Evolutionary conservation across 2,113 vertebrate genomes (phyloP).

Genomic region (Triplophysa siluroides): DNA sequence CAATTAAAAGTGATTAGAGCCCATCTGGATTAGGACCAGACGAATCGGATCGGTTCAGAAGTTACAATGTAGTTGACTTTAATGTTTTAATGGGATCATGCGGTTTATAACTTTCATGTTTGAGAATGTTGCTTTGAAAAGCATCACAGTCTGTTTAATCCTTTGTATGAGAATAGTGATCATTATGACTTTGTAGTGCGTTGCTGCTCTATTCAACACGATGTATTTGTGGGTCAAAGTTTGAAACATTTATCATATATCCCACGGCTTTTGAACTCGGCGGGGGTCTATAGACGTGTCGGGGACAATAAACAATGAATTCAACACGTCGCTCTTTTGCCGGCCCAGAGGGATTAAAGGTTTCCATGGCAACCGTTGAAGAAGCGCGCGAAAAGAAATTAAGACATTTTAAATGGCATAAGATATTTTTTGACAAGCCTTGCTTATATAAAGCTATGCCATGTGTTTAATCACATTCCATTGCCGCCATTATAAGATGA

Average conservation of each 20-base stretch:
- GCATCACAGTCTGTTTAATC: too few species aligned
- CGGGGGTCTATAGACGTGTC: constrained; percentile 16
- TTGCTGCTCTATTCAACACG: neutral
- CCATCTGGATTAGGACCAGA: neutral
- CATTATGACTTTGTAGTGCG: neutral
- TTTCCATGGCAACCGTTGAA: constrained; percentile 18
- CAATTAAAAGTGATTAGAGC: constrained; percentile 10
- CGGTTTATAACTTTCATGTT: too few species aligned
- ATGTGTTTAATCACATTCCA: too few species aligned
- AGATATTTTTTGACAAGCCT: neutral
- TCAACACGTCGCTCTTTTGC: constrained; percentile 32
- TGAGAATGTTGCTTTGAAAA: too few species aligned
- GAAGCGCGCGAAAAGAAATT: neutral
- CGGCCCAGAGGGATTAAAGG: constrained; percentile 18
- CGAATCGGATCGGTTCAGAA: neutral
- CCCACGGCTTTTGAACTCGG: constrained; percentile 33
- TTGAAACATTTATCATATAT: neutral
- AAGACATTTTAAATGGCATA: neutral
- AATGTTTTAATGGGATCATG: too few species aligned
- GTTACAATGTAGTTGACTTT: neutral
- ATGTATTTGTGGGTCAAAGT: neutral
- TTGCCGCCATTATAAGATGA: too few species aligned
- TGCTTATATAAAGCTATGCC: too few species aligned
- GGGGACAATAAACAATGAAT: constrained; percentile 26
- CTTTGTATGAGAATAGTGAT: too few species aligned